A percentile compares a stretch with the other conserved stretches of the same genome.
phyloP scores from a whole-genome alignment of 2,113 vertebrate genomes.

The Burhinus oedicnemus region DNA sequence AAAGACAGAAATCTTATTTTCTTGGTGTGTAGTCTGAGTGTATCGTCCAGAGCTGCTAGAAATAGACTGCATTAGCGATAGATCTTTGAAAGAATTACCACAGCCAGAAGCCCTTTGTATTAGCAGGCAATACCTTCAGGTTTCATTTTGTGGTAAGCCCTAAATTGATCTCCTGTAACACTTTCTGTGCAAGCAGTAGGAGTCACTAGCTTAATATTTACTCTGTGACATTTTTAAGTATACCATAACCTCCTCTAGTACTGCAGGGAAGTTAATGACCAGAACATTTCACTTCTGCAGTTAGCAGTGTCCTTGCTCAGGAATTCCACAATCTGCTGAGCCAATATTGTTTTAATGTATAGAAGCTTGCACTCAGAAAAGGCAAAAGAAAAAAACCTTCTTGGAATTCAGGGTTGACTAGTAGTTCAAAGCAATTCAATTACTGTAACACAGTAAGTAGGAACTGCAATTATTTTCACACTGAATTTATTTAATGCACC shows the following conservation, averaged over 20 bases:
- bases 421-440: slow-evolving; percentile 19
- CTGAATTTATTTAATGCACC: background rate
- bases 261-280: slow-evolving; percentile 30
- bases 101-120: slow-evolving; percentile 9
- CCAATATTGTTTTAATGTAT: background rate
- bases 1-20: slow-evolving; percentile 41
- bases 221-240: background rate
- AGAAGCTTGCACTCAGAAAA: background rate
- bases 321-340: slow-evolving; percentile 11
- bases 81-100: background rate
- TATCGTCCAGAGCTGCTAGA: slow-evolving; percentile 1
- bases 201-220: slow-evolving; percentile 28
- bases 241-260: background rate
- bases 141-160: slow-evolving; percentile 17
- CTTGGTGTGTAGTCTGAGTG: background rate
- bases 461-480: background rate
- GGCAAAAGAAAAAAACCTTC: background rate
- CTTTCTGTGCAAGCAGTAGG: background rate
- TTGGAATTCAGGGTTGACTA: slow-evolving; percentile 39
- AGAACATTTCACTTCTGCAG: background rate
- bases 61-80: background rate
- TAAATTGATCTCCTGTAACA: slow-evolving; percentile 20
- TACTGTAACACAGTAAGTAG: background rate
- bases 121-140: background rate
- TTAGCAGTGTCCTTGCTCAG: background rate